These are phyloP conservation scores for Kryptolebias marmoratus DNA, from an alignment of 2,113 vertebrate species.

Conservation along the genomic window DNA sequence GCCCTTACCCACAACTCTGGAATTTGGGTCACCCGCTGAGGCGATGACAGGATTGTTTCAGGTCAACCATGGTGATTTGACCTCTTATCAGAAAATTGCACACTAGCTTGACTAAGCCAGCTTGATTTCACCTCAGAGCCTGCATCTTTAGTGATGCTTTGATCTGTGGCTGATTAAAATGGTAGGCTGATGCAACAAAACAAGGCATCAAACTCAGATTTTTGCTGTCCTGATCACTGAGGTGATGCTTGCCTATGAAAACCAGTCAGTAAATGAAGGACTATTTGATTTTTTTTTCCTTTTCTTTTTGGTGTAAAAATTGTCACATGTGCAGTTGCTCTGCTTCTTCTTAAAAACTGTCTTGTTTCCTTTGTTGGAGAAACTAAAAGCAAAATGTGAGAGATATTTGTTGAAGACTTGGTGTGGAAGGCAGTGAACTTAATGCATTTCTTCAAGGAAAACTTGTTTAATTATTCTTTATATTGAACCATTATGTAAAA, in stretches of 20 bases:
- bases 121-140: constrained; percentile 50
- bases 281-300: no score
- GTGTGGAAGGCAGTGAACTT: no score
- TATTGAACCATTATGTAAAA: no score
- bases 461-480: no score
- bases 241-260: constrained; percentile 18
- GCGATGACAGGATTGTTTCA: constrained; percentile 56
- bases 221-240: constrained; percentile 19
- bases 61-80: constrained; percentile 45
- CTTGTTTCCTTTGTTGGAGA: no score
- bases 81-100: constrained; percentile 48
- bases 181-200: constrained; percentile 29
- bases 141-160: constrained; percentile 51
- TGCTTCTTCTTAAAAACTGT: neutral
- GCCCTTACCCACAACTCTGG: constrained; percentile 6
- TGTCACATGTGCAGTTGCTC: neutral
- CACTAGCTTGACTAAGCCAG: constrained; percentile 27
- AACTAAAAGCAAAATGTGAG: no score
- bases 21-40: constrained; percentile 30
- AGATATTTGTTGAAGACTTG: no score
- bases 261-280: no score
- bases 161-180: constrained; percentile 47
- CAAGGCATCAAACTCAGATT: constrained; percentile 28
- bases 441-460: no score
- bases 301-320: no score